Evolutionary conservation across 2,113 vertebrate genomes (phyloP).

Genomic region (Salvelinus fontinalis): DNA sequence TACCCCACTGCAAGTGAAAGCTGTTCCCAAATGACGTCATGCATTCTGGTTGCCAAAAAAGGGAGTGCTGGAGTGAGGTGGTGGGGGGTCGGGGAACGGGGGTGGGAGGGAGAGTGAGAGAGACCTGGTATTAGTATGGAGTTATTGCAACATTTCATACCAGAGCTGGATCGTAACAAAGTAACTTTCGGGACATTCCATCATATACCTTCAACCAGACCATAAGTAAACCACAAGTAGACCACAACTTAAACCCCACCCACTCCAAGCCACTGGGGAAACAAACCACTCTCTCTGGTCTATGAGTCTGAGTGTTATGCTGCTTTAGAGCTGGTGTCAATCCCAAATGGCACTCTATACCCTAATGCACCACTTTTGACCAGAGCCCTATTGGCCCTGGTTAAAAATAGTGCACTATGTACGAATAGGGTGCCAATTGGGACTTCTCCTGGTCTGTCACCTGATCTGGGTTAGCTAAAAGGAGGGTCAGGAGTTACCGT

Average conservation of each 20-base stretch:
- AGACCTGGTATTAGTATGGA: not conserved
- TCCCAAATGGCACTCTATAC: no score
- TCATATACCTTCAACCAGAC: no score
- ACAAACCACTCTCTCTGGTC: no score
- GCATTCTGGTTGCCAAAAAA: conserved; percentile 62
- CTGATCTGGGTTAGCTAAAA: conserved; percentile 66
- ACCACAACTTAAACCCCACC: not conserved
- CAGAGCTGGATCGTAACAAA: not conserved
- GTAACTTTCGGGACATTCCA: no score
- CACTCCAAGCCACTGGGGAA: no score
- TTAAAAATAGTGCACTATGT: no score
- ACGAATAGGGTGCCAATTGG: no score
- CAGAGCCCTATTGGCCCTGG: no score
- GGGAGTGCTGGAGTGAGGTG: conserved; percentile 43
- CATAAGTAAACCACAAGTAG: not conserved
- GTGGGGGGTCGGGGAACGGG: not conserved
- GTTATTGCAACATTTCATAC: conserved; percentile 10
- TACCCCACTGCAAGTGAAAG: conserved; percentile 43
- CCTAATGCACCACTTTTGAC: no score
- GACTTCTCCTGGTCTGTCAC: conserved; percentile 46
- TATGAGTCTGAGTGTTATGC: no score
- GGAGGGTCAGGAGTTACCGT: conserved; percentile 66
- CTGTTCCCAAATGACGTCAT: conserved; percentile 73
- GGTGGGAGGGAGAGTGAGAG: not conserved
- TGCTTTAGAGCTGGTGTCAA: no score